Conservation (phyloP, 2,797 vertebrate species). For the Ara ararauna region DNA sequence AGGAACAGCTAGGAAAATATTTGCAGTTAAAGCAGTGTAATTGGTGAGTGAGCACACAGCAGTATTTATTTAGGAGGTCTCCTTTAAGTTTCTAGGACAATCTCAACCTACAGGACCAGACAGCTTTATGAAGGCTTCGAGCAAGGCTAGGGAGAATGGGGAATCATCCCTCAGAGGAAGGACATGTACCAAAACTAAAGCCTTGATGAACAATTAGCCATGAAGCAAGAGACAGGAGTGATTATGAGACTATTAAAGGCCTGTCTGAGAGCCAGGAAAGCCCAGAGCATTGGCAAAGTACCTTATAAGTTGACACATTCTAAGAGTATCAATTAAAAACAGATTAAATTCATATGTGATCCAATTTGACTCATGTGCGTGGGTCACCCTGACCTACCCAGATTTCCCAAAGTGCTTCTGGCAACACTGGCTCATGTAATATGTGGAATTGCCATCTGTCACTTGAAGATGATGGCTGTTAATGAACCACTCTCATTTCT, state of each 20-base stretch:
- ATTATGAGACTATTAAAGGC: not conserved
- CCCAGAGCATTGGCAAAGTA: not conserved
- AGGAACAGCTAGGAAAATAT: not conserved
- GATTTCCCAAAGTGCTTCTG: not conserved
- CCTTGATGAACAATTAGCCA: not conserved
- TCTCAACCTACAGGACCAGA: not conserved
- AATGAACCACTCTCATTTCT: not conserved
- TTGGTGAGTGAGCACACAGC: not conserved
- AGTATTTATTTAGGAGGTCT: not conserved
- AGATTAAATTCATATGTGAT: not conserved
- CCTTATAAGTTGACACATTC: not conserved
- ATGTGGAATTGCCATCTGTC: not conserved
- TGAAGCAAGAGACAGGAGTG: not conserved
- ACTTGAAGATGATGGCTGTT: not conserved
- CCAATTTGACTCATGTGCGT: not conserved
- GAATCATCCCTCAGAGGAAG: not conserved
- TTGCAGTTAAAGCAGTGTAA: not conserved
- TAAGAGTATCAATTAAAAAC: constrained; percentile 12
- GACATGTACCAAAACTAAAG: not conserved
- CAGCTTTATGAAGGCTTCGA: not conserved
- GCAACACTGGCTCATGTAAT: not conserved
- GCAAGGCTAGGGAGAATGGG: not conserved
- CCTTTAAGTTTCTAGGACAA: not conserved
- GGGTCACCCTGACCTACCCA: not conserved
- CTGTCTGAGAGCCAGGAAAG: not conserved